phyloP scores from a whole-genome alignment of 2,888 invertebrate species.

The Pandemis corylana region DNA sequence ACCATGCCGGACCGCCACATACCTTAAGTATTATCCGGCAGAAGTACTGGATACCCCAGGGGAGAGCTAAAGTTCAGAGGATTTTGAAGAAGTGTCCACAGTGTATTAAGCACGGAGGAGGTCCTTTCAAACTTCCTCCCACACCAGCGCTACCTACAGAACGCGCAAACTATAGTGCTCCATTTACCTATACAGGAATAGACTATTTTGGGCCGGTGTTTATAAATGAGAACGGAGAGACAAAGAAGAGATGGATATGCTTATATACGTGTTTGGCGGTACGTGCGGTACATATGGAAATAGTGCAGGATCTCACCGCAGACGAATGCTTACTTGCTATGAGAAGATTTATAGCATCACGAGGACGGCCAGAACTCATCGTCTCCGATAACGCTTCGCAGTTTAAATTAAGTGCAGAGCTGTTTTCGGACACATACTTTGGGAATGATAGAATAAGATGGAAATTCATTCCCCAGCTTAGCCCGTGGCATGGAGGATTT shows the following conservation, averaged over 20 bases:
- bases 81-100: too few species aligned
- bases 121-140: too few species aligned
- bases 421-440: too few species aligned
- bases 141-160: constrained; percentile 4
- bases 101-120: too few species aligned
- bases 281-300: constrained; percentile 20
- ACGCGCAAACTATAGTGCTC: too few species aligned
- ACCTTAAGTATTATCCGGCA: too few species aligned
- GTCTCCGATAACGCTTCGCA: constrained; percentile 9
- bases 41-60: too few species aligned
- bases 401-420: constrained; percentile 13
- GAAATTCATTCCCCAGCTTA: constrained; percentile 42
- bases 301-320: constrained; percentile 7
- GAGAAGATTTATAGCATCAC: constrained; percentile 6
- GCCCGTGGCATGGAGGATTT: constrained; percentile 46
- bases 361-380: constrained; percentile 6
- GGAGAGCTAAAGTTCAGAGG: too few species aligned
- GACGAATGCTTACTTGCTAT: constrained; percentile 18
- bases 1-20: too few species aligned
- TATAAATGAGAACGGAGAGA: not conserved
- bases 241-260: constrained; percentile 13
- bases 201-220: constrained; percentile 17
- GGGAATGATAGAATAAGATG: too few species aligned
- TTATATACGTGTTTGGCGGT: constrained; percentile 17
- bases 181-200: constrained; percentile 13